Evolutionary conservation across 2,797 vertebrate species (phyloP).

Genomic region (Nyctalus aviator): DNA sequence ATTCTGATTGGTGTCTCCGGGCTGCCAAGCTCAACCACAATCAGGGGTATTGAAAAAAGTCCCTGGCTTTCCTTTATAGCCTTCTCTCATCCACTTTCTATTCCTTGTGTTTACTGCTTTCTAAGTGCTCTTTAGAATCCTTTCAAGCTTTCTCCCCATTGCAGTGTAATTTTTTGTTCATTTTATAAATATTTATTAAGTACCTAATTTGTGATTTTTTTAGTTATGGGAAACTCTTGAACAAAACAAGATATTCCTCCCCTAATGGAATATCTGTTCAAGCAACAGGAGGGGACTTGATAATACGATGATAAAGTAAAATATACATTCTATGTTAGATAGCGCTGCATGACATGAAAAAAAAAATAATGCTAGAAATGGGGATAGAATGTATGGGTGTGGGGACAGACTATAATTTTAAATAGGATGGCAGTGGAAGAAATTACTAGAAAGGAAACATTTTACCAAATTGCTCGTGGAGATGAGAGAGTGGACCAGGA

Average conservation of each 20-base stretch:
- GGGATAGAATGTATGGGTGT: not conserved
- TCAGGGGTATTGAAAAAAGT: not conserved
- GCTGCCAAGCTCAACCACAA: not conserved
- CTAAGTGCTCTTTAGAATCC: not conserved
- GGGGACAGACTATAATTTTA: not conserved
- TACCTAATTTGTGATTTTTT: not conserved
- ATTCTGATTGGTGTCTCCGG: not conserved
- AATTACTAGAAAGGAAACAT: not conserved
- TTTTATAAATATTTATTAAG: constrained; percentile 20
- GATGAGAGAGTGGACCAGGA: not conserved
- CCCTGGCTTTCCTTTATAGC: not conserved
- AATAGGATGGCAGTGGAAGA: not conserved
- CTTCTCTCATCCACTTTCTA: not conserved
- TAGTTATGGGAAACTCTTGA: not conserved
- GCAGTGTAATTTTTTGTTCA: not conserved
- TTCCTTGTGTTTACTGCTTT: not conserved
- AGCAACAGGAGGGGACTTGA: not conserved
- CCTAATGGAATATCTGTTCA: not conserved
- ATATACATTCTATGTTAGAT: not conserved
- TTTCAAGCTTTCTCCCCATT: not conserved
- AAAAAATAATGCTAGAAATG: not conserved
- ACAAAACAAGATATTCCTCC: not conserved
- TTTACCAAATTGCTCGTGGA: not conserved
- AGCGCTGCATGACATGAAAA: not conserved
- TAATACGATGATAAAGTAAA: not conserved